Evolutionary conservation across 2,113 vertebrate genomes (phyloP).

Genomic region (Romanogobio albipinnatus): DNA sequence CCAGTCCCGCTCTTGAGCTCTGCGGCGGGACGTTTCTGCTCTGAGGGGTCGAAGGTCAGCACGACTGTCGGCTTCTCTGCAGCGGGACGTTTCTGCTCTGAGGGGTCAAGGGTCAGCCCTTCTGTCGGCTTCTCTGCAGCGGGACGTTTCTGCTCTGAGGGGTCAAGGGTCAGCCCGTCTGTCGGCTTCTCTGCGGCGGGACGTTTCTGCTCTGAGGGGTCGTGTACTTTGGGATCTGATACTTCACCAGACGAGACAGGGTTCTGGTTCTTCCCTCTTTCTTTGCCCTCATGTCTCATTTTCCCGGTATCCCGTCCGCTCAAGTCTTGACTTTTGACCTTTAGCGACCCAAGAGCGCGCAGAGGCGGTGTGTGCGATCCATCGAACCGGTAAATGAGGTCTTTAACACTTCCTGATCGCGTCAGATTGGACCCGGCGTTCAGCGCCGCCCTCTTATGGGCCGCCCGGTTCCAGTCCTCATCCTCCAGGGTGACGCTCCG

Average conservation of each 20-base stretch:
- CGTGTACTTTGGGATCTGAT: not conserved
- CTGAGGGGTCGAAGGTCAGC: too few relatives aligned
- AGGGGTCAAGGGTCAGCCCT: too few relatives aligned
- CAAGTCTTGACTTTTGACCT: not conserved
- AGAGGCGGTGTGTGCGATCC: not conserved
- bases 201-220: not conserved
- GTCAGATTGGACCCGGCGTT: slow-evolving; percentile 51
- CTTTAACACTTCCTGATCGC: slow-evolving; percentile 67
- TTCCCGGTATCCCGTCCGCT: not conserved
- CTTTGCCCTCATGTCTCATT: not conserved
- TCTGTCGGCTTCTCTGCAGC: not conserved
- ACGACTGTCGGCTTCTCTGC: too few relatives aligned
- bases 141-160: not conserved
- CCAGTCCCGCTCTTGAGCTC: not conserved
- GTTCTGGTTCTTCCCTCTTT: not conserved
- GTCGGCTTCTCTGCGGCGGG: not conserved
- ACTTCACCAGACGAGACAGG: not conserved
- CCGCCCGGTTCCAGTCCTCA: slow-evolving; percentile 41
- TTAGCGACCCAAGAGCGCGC: not conserved
- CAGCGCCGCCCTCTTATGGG: slow-evolving; percentile 36
- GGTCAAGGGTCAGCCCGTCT: not conserved
- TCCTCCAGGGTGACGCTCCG: slow-evolving; percentile 46
- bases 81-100: too few relatives aligned
- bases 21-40: too few relatives aligned
- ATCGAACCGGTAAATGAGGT: slow-evolving; percentile 71